phyloP scores from a whole-genome alignment of 1,140 invertebrate species.

The Yoshiicerus persimilis region DNA sequence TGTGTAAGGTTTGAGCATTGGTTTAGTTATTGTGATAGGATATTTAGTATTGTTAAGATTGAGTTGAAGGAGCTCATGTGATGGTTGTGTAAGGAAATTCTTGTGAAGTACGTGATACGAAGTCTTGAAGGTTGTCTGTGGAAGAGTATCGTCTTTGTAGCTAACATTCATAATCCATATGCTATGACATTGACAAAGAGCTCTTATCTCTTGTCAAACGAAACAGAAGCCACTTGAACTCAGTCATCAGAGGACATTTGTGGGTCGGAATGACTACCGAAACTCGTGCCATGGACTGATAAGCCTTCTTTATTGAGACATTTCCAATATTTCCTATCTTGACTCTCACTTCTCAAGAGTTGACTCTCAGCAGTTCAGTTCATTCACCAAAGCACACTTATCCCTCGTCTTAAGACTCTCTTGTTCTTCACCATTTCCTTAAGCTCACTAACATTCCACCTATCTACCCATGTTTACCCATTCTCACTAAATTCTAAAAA shows the following conservation, averaged over 20 bases:
- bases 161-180: constrained; percentile 44
- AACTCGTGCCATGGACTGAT: constrained; percentile 36
- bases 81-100: not conserved
- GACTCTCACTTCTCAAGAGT: not conserved
- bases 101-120: not conserved
- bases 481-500: too few relatives aligned
- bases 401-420: not conserved
- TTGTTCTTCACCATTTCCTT: not conserved
- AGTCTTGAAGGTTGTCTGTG: not conserved
- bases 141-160: not conserved
- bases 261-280: constrained; percentile 24
- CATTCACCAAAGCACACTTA: not conserved
- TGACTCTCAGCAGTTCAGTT: not conserved
- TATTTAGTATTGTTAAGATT: too few relatives aligned
- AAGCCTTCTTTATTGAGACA: constrained; percentile 44
- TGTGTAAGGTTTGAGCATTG: too few relatives aligned
- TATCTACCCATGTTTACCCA: not conserved
- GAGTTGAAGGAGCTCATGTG: not conserved
- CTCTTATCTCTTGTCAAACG: constrained; percentile 43
- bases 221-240: constrained; percentile 45
- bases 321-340: constrained; percentile 44
- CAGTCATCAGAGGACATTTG: constrained; percentile 33
- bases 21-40: too few relatives aligned
- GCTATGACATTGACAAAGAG: constrained; percentile 44
- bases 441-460: not conserved